A percentile compares a stretch with the other conserved stretches of the same genome.
Conservation (phyloP, 2,113 vertebrate genomes). For the Carassius gibelio region DNA sequence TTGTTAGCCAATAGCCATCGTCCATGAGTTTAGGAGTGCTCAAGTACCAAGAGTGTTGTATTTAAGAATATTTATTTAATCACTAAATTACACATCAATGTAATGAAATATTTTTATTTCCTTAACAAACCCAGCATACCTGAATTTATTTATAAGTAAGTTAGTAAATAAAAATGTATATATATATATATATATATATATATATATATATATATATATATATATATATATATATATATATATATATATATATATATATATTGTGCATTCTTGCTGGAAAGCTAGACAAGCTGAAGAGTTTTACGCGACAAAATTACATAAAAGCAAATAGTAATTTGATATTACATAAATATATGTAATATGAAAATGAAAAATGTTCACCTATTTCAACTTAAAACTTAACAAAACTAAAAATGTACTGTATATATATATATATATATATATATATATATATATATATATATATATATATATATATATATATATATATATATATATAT, state of each 20-base stretch:
- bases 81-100: neutral
- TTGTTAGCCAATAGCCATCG: neutral
- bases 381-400: too few relatives aligned
- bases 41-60: neutral
- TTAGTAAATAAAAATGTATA: too few relatives aligned
- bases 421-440: too few relatives aligned
- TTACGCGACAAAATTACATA: neutral
- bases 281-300: neutral
- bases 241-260: too few relatives aligned
- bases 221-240: too few relatives aligned
- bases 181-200: too few relatives aligned
- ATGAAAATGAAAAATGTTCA: too few relatives aligned
- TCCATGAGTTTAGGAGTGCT: neutral
- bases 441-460: too few relatives aligned
- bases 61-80: neutral
- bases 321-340: neutral
- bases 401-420: too few relatives aligned
- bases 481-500: too few relatives aligned
- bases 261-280: neutral
- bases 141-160: neutral
- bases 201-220: too few relatives aligned
- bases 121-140: neutral
- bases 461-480: too few relatives aligned
- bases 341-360: neutral
- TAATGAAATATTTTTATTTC: neutral